Base-by-base conservation (phyloP, 2,888 invertebrate genomes). In the Rhagophthalmus giganteus region DNA sequence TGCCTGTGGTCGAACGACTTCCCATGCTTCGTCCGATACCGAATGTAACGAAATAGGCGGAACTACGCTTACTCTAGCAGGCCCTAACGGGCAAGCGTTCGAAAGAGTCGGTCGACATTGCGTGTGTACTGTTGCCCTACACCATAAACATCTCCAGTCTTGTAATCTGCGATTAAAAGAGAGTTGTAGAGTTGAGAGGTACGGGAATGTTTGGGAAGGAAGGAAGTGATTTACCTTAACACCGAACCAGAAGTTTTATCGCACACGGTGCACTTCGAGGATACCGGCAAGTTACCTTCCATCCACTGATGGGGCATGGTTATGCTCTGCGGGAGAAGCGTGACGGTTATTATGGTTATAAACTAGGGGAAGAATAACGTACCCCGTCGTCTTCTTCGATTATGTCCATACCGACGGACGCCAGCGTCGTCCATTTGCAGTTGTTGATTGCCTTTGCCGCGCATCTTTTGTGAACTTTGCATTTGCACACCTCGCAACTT, bases 231-330 rank as follows among this genome's bases (percentile, higher is more conserved):
- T n/a, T 72, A 91, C 85, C 91, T 87, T 57, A 95, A 79, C 44
- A 97, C 96, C 48, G 95, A 96, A 48, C 97, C 97, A 76, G 97
- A 97, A 5, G 92, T 95, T 77, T 94, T 94, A 71, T 95, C 95
- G 78, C 97, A 98, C 54, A 92, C 84, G 58, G 84, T 82, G 75
- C 97, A 98, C 74, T 93, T 90, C 53, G 95, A 88, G 46, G 94
- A 91, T 45, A 96, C 95, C 2, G 96, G 94, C 59, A 97, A 78
- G 77, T 97, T 97, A 27, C 97, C 96, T 74, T 96, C 96, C 81
- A 97, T 82, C 97, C 97, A 98, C 71, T 98, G 97, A 77, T 98
- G 97, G 8, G 95, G 95, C 93, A 96, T 94, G 60, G 87, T 86
- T 66, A 92, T 88, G 71, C 84, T 88, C 88, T 88, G 78, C n/a